A percentile compares a stretch with the other conserved stretches of the same genome.
Evolutionary conservation across 2,113 vertebrate species (phyloP).

Genomic region (Burhinus oedicnemus): DNA sequence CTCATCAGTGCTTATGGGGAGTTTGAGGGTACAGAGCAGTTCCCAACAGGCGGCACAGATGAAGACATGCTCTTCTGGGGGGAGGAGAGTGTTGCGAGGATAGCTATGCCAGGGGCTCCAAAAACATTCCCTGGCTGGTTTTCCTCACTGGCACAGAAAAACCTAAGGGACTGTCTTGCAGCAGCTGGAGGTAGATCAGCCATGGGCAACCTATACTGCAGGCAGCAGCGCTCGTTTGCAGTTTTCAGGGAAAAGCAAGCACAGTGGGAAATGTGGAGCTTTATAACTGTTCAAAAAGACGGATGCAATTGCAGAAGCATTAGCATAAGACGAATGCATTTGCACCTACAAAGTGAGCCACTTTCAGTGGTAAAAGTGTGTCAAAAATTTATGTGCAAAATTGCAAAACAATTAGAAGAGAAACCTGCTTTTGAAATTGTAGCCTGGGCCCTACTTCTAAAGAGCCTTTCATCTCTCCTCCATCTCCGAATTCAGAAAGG

Average conservation of each 20-base stretch:
- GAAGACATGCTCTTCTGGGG: background rate
- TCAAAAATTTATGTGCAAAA: constrained; percentile 35
- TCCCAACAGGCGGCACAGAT: background rate
- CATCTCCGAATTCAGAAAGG: constrained; percentile 22
- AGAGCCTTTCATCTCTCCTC: constrained; percentile 54
- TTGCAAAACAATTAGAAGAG: constrained; percentile 16
- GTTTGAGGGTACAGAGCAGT: background rate
- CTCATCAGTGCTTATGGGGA: background rate
- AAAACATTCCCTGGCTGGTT: background rate
- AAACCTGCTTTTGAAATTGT: constrained; percentile 54
- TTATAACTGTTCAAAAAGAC: background rate
- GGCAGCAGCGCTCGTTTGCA: background rate
- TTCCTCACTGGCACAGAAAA: background rate
- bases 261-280: background rate
- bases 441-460: constrained; percentile 35
- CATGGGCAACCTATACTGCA: background rate
- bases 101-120: background rate
- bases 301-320: background rate
- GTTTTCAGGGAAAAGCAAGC: background rate
- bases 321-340: background rate
- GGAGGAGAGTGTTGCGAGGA: background rate
- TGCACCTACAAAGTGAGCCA: constrained; percentile 10
- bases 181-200: constrained; percentile 23
- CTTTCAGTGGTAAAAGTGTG: background rate
- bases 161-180: background rate